Base-by-base conservation (phyloP, 2,888 invertebrate species). In the Drosophila neotestacea region DNA sequence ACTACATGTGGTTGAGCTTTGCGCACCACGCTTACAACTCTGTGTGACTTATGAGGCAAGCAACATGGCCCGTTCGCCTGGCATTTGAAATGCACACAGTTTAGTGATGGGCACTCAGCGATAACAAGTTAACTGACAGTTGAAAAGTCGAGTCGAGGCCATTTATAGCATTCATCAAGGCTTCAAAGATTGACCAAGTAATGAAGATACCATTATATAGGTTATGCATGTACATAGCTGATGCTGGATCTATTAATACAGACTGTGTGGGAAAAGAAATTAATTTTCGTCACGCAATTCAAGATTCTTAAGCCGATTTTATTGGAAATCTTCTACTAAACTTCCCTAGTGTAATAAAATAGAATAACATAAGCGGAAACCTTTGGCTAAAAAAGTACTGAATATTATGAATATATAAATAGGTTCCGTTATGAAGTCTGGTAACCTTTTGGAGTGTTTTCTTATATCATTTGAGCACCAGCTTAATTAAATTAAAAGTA, bases 11-110 rank as follows among this genome's bases (percentile, higher is more conserved):
- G 48, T 78, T 42, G 42, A 59, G 42, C 42, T 67, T 54, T 66
- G 44, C 65, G 48, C 56, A 30, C 36, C 60, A 62, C 48, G 46
- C 54, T 51, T 73, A 55, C 80, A 63, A 56, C 70, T 56, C 56
- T 51, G 48, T 73, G 77, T 71, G 71, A 81, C 85, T 79, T 81
- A 74, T 85, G 85, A 68, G 73, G 86, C 81, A 67, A 56, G 73
- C 76, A 75, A 48, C 61, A 71, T 76, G 60, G 32, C 9, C 27
- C 34, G 51, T 70, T 68, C 58, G 74, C 61, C 46, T 63, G 67
- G 44, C 58, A 64, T 59, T 58, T 60, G 66, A 54, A 51, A 50
- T 47, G 65, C 68, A 61, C 66, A 55, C 56, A 65, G 68, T 60
- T 62, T 69, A 56, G 70, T 58, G 86, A 77, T 80, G 86, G 64